A percentile compares a stretch with the other conserved stretches of the same genome.
phyloP scores from a whole-genome alignment of 2,888 invertebrate genomes.

The Leptogaster cylindrica region DNA sequence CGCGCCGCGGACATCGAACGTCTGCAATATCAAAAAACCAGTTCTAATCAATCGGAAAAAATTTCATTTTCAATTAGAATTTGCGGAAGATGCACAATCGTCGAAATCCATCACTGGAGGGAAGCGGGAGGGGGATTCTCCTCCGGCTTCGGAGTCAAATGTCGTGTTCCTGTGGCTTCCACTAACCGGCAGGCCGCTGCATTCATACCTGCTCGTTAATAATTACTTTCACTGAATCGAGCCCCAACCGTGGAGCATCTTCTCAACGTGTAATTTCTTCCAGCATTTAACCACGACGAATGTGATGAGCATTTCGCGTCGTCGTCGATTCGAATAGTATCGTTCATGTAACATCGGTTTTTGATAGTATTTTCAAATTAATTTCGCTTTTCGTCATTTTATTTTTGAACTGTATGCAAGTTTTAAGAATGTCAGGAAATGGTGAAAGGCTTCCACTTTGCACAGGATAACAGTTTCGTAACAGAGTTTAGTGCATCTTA shows the following conservation, averaged over 20 bases:
- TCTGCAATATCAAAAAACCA: constrained; percentile 2
- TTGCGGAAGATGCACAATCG: neutral
- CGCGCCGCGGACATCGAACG: neutral
- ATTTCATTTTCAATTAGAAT: neutral
- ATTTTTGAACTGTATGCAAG: no score
- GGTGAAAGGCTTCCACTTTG: no score
- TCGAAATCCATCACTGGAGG: neutral
- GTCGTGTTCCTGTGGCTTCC: neutral
- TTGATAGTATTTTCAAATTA: no score
- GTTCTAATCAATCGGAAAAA: neutral
- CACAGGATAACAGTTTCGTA: no score
- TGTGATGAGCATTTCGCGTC: no score
- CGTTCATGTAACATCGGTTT: no score
- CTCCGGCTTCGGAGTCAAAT: constrained; percentile 1
- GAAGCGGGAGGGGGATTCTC: neutral
- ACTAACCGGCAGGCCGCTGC: neutral
- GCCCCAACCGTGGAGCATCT: neutral
- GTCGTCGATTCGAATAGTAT: no score
- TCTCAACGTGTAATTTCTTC: constrained; percentile 14
- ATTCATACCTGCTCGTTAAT: neutral
- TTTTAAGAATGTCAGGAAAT: no score
- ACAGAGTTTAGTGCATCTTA: no score
- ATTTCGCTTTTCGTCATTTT: no score
- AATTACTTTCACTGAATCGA: constrained; percentile 22
- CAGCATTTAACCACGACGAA: no score